phyloP scores from a whole-genome alignment of 2,888 invertebrate genomes.

The Tipula helvola region DNA sequence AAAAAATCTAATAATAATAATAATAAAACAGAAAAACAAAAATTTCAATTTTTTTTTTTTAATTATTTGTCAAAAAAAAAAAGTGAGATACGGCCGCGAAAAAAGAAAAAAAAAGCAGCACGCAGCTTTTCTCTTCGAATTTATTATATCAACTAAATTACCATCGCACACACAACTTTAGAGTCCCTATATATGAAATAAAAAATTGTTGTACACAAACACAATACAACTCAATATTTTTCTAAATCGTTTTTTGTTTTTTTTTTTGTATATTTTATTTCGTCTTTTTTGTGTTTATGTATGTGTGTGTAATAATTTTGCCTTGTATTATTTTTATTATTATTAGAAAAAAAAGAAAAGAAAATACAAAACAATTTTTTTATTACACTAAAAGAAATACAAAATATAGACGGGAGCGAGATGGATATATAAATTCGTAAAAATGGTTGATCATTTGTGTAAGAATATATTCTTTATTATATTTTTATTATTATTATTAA shows the following conservation, averaged over 20 bases:
- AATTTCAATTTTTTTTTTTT: not conserved
- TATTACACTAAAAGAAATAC: not conserved
- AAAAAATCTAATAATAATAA: conserved; percentile 4
- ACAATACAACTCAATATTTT: not conserved
- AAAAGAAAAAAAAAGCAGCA: conserved; percentile 20
- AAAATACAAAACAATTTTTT: not conserved
- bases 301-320: not conserved
- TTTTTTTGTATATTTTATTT: not conserved
- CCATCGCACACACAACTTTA: conserved; percentile 13
- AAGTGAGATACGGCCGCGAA: conserved; percentile 6
- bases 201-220: not conserved
- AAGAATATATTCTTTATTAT: not conserved
- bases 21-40: conserved; percentile 5
- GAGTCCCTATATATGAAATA: not conserved
- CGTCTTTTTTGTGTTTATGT: not conserved
- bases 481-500: not conserved
- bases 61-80: conserved; percentile 5
- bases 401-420: not conserved
- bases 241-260: not conserved
- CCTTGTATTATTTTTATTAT: not conserved
- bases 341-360: not conserved
- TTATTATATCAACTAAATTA: conserved; percentile 29
- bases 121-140: conserved; percentile 32
- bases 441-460: not conserved
- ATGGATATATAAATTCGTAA: not conserved